These are phyloP conservation scores for Anarrhichthys ocellatus DNA, from an alignment of 2,113 vertebrate species.

Conservation along the genomic window DNA sequence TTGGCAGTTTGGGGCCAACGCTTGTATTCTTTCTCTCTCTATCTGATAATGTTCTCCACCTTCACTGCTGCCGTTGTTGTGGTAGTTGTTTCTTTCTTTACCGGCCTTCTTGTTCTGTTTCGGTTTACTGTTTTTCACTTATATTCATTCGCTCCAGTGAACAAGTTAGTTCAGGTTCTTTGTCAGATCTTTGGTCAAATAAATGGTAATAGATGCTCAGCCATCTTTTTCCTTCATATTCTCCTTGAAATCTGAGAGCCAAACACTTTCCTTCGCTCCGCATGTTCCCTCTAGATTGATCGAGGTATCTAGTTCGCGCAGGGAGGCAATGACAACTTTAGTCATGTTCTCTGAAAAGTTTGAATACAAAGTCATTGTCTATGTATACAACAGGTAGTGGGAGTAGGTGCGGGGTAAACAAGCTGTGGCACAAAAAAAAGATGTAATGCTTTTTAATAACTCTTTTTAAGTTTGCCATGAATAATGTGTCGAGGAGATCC, in stretches of 20 bases:
- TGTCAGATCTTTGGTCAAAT: not conserved
- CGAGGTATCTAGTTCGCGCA: not conserved
- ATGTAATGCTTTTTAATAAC: not conserved
- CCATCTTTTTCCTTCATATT: not conserved
- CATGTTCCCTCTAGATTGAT: not conserved
- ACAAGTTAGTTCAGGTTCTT: not conserved
- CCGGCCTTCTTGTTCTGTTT: not conserved
- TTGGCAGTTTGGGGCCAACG: constrained; percentile 83
- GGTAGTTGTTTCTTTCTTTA: constrained; percentile 11
- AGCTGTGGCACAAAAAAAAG: not conserved
- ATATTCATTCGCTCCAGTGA: not conserved
- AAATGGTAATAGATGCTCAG: not conserved
- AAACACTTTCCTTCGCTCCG: not conserved
- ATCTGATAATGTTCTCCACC: constrained; percentile 21
- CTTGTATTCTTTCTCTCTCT: constrained; percentile 29
- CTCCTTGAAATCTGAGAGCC: not conserved
- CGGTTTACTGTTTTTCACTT: not conserved
- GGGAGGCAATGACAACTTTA: not conserved
- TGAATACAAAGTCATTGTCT: not conserved
- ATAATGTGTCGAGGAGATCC: not conserved
- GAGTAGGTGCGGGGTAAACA: not conserved
- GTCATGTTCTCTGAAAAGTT: not conserved
- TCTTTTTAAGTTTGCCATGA: not conserved
- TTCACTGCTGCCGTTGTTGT: constrained; percentile 27
- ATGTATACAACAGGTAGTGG: not conserved